These are phyloP conservation scores for Drosophila littoralis DNA, from an alignment of 1,140 invertebrate genomes.

Conservation along the genomic window DNA sequence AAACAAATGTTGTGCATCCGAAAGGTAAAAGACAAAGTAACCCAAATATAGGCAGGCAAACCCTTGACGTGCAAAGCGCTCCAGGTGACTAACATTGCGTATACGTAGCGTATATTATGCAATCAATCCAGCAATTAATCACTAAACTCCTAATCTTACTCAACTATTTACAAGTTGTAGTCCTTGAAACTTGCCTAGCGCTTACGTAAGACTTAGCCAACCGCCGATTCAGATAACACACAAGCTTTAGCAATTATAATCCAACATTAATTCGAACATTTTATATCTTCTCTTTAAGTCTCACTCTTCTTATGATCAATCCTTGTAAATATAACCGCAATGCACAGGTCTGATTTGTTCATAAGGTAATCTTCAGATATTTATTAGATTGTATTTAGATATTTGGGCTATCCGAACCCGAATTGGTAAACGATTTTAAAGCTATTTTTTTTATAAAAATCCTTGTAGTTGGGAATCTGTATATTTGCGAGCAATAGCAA, in stretches of 20 bases:
- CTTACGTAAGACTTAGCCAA: conserved; percentile 48
- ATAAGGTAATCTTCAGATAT: conserved; percentile 3
- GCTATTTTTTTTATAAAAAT: not conserved
- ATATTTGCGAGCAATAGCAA: conserved; percentile 10
- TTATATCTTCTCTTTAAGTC: conserved; percentile 15
- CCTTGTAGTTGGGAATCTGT: conserved; percentile 25
- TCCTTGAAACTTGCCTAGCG: conserved; percentile 28
- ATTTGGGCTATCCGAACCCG: not conserved
- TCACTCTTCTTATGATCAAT: conserved; percentile 23
- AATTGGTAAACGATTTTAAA: not conserved
- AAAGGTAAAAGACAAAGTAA: conserved; percentile 83
- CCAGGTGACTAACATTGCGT: conserved; percentile 82
- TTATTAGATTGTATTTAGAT: conserved; percentile 9
- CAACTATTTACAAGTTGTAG: conserved; percentile 52
- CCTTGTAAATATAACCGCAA: conserved; percentile 31
- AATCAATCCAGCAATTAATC: conserved; percentile 52
- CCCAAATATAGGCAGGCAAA: conserved; percentile 83
- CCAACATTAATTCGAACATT: conserved; percentile 11
- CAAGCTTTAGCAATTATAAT: conserved; percentile 24
- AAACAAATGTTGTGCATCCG: conserved; percentile 83
- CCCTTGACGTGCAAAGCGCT: conserved; percentile 76
- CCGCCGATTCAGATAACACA: conserved; percentile 15
- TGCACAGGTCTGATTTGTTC: conserved; percentile 22
- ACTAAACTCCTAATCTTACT: conserved; percentile 39
- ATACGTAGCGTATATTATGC: conserved; percentile 56